phyloP scores from a whole-genome alignment of 2,797 vertebrate species.

The Pampus argenteus region DNA sequence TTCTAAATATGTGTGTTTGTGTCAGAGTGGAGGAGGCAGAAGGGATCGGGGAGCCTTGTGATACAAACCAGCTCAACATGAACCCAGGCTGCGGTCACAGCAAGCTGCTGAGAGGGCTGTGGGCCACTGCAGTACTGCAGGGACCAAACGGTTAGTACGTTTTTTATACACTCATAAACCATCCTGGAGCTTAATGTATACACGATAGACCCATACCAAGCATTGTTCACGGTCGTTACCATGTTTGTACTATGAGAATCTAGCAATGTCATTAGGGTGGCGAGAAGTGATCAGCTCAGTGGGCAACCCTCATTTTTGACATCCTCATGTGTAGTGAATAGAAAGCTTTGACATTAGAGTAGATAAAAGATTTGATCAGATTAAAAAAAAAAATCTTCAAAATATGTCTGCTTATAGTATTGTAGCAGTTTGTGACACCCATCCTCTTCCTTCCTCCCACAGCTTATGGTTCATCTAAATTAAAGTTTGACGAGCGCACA shows the following conservation, averaged over 20 bases:
- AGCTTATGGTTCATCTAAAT: constrained; percentile 77
- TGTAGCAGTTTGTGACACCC: not conserved
- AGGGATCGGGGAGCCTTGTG: constrained; percentile 91
- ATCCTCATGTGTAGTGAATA: too few relatives aligned
- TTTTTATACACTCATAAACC: not conserved
- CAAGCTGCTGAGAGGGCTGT: constrained; percentile 89
- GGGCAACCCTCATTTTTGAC: not conserved
- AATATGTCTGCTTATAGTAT: not conserved
- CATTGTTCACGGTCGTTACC: too few relatives aligned
- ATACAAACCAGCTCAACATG: constrained; percentile 92
- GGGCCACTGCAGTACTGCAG: constrained; percentile 89
- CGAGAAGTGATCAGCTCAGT: not conserved
- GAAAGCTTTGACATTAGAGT: not conserved
- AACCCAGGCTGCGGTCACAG: constrained; percentile 88
- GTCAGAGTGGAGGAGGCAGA: constrained; percentile 91
- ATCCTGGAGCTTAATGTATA: not conserved
- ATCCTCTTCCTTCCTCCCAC: not conserved
- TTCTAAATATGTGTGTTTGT: constrained; percentile 26
- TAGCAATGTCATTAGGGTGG: not conserved
- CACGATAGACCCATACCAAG: not conserved
- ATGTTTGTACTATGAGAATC: not conserved
- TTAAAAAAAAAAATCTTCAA: not conserved
- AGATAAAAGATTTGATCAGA: too few relatives aligned
- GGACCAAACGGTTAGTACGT: constrained; percentile 85
- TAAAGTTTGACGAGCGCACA: constrained; percentile 89